Base-by-base conservation (phyloP, 1,140 invertebrate genomes). In the Trichonephila inaurata region DNA sequence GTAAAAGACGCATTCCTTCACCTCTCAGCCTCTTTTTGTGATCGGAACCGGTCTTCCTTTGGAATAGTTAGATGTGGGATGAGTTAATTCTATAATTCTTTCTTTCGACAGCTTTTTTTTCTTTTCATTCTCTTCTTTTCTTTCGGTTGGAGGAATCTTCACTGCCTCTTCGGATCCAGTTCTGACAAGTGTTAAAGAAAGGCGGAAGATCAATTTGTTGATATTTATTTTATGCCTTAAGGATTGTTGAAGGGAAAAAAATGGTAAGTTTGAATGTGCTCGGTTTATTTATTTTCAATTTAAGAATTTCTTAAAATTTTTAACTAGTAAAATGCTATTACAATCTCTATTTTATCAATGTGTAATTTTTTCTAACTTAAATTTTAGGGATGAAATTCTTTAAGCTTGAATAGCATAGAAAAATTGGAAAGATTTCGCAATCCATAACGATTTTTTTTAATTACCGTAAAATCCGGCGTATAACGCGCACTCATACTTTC, bases 1-100 rank as follows among this genome's bases (percentile, higher is more conserved):
- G 58, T 60, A 85, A 60, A 85, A 85, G 72, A 77, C 72, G 72
- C 72, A 77, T 77, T 18, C 72, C 28, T 77, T 40, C 72, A 77
- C 16, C 72, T 77, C 24, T 77, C 72, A 77, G 72, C 33, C 28
- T 18, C 33, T 77, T 77, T 33, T 77, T 77, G 72, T 77, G 28
- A 33, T 18, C 16, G 28, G 28, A 77, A 77, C 72, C 72, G 72
- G 72, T 77, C 72, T 77, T 33, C 28, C 72, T 77, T 40, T 18
- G 6, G 72, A 77, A 77, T 10, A 77, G 33, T 77, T 77, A 16
- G 72, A 77, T 77, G 72, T 40, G 18, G 28, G 28, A 64, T 40
- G 72, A 77, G 28, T 77, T 77, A 77, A 77, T 77, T 77, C 72
- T 33, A 51, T 51, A 51, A 51, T 51, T 51, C 51, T 51, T 40